Evolutionary conservation across 2,113 vertebrate genomes (phyloP), one percentile per base, ranked within the genome.

Genomic region (Scytalopus superciliaris): DNA sequence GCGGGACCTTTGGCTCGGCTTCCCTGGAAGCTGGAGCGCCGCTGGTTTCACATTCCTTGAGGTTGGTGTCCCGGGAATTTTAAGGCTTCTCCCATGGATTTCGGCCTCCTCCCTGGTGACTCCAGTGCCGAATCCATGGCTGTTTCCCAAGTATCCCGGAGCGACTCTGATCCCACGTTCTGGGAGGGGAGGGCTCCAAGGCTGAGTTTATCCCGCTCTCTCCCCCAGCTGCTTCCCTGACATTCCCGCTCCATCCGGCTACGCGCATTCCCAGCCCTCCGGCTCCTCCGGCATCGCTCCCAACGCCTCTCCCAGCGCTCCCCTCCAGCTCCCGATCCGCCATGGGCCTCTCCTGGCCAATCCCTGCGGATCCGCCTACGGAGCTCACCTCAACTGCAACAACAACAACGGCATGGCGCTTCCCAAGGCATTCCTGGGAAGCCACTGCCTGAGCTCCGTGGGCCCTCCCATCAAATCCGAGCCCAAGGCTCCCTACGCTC

Each of bases 141-240:
- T 45, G 45, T 45, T 45, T 24, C 27, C 37, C 12, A 49, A 21
- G 33, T 28, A 31, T 55, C 47, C 40, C 21, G 2, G 31, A 42
- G 37, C 1, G 19, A 42, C 83, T 74, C 35, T 8, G 1, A 81
- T 67, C 47, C 50, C 44, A 7, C 2, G 42, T 15, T 44, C 31
- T n/a, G 59, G 77, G 33, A 70, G 24, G 37, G 70, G 16, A 69
- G 47, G 59, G 37, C 35, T 7, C 72, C 31, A 25, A 52, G 33
- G 44, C 67, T 96, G 90, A 94, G 10, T 2, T 74, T 69, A 21
- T 96, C 84, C 67, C 69, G 10, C 94, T 95, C 91, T 97, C 77
- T 96, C 94, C 78, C 47, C 28, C 98, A 99, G 99, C 98, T 99
- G 99, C 97, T 99, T 99, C 98, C 98, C 99, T 12, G 99, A 99